A percentile compares a stretch with the other conserved stretches of the same genome.
These are phyloP conservation scores for Sturnus vulgaris DNA, from an alignment of 2,113 vertebrate species.

Conservation along the genomic window DNA sequence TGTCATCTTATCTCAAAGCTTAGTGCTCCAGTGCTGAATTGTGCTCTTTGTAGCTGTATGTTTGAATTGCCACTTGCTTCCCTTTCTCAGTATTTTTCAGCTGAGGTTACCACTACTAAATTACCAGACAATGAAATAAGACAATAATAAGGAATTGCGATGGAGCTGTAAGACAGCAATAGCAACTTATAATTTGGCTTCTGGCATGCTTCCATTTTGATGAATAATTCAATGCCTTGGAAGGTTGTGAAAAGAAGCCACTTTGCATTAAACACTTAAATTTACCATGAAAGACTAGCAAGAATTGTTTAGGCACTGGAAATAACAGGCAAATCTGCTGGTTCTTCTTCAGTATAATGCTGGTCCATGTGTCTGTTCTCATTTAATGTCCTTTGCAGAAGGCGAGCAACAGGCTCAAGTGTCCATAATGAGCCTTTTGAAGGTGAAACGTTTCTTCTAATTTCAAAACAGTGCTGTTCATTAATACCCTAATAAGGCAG, in stretches of 20 bases:
- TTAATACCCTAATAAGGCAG: neutral
- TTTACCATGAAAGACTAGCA: constrained; percentile 4
- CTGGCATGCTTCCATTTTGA: constrained; percentile 15
- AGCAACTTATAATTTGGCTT: constrained; percentile 14
- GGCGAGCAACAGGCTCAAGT: neutral
- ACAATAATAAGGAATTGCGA: neutral
- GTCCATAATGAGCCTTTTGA: neutral
- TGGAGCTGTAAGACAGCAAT: neutral
- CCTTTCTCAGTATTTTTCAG: neutral
- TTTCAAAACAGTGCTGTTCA: neutral
- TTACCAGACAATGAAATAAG: neutral
- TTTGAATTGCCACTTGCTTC: neutral
- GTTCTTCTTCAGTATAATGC: neutral
- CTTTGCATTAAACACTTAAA: constrained; percentile 29
- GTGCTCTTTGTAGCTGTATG: neutral
- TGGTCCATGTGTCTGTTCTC: neutral
- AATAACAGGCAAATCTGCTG: neutral
- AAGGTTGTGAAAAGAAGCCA: neutral
- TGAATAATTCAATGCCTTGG: constrained; percentile 7
- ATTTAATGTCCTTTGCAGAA: neutral
- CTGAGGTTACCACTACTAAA: neutral
- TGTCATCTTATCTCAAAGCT: neutral
- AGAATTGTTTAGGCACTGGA: neutral
- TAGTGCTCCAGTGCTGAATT: neutral
- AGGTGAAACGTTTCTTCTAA: neutral